Conservation (phyloP, 92 coral and sea anemone genomes). For the Metridium senile region DNA sequence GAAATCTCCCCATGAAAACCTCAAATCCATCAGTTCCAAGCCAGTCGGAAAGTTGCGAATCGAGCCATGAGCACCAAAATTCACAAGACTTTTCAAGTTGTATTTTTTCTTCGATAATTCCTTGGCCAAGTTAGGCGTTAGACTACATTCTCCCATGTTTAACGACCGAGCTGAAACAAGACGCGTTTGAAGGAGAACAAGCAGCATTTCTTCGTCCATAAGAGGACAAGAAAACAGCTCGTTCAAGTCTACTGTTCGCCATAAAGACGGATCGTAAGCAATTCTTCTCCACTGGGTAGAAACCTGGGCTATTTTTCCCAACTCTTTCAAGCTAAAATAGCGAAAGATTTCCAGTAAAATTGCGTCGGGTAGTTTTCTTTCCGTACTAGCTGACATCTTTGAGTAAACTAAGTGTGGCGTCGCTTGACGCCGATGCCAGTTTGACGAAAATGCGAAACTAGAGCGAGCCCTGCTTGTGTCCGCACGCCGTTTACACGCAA, state of each 20-base stretch:
- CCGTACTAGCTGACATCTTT: slow-evolving; percentile 53
- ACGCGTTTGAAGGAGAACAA: slow-evolving; percentile 95
- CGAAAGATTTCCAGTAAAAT: slow-evolving; percentile 84
- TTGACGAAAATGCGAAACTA: slow-evolving; percentile 56
- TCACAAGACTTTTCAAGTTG: slow-evolving; percentile 80
- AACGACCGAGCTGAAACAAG: slow-evolving; percentile 86
- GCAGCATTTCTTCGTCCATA: slow-evolving; percentile 84
- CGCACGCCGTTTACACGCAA: slow-evolving; percentile 24
- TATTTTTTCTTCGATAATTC: slow-evolving; percentile 87
- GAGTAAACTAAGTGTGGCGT: slow-evolving; percentile 27
- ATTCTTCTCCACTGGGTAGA: slow-evolving; percentile 91
- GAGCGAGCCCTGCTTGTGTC: slow-evolving; percentile 20
- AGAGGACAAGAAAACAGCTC: slow-evolving; percentile 72
- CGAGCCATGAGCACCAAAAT: slow-evolving; percentile 84
- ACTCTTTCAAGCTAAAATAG: slow-evolving; percentile 74
- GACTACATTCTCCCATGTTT: slow-evolving; percentile 87
- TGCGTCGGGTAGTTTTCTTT: slow-evolving; percentile 90
- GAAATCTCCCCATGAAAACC: slow-evolving; percentile 97
- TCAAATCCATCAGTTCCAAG: slow-evolving; percentile 90
- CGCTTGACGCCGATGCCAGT: slow-evolving; percentile 39
- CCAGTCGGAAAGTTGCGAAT: slow-evolving; percentile 94
- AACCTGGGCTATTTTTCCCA: slow-evolving; percentile 82
- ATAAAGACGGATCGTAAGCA: slow-evolving; percentile 96
- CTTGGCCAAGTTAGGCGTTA: slow-evolving; percentile 93
- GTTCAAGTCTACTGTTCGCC: slow-evolving; percentile 87